Conservation (phyloP, 1,140 invertebrate genomes). For the Colletes gigas region DNA sequence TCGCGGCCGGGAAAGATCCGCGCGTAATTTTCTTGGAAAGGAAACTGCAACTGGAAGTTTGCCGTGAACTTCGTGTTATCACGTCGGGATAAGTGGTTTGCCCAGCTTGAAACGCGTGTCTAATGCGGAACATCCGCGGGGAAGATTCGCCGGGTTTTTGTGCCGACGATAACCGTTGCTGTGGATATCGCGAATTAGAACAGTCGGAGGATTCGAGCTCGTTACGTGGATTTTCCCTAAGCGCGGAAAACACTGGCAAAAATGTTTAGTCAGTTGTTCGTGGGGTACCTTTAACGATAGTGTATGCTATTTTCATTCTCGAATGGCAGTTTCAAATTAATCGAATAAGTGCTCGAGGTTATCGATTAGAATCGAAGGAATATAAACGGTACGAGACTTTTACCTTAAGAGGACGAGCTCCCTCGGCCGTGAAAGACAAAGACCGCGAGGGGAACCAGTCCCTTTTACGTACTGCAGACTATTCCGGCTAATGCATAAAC, state of each 20-base stretch:
- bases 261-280: too few relatives aligned
- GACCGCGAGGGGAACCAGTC: neutral
- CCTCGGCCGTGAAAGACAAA: neutral
- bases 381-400: neutral
- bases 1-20: neutral
- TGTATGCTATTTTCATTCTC: too few relatives aligned
- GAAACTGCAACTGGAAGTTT: neutral
- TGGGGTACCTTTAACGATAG: too few relatives aligned
- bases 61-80: neutral
- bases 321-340: neutral
- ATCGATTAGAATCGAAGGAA: neutral
- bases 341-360: neutral
- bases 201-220: too few relatives aligned
- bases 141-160: neutral
- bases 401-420: neutral
- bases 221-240: too few relatives aligned
- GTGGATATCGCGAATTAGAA: too few relatives aligned
- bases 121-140: neutral
- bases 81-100: neutral
- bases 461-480: neutral
- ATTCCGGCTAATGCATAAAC: slow-evolving; percentile 46
- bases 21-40: slow-evolving; percentile 20
- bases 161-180: too few relatives aligned
- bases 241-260: too few relatives aligned
- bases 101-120: neutral